Percentiles rank a stretch among this genome's conserved stretches.
Evolutionary conservation across 2,113 vertebrate genomes (phyloP).

Genomic region (Pomatostomus ruficeps): DNA sequence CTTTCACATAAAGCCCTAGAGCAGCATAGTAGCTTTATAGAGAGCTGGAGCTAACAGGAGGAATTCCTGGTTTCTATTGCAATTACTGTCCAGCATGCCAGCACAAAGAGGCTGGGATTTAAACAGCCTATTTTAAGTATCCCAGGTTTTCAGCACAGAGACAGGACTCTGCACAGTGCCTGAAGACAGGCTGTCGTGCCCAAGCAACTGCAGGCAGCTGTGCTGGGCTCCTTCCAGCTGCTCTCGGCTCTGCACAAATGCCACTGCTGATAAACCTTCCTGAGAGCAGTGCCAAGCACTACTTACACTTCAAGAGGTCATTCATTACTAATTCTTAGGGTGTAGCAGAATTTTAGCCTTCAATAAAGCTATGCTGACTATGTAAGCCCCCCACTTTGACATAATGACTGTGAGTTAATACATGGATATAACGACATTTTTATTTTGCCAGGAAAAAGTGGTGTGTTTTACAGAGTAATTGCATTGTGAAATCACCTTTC

Average conservation of each 20-base stretch:
- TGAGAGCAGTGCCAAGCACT: background rate
- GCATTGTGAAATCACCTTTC: background rate
- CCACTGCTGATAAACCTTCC: background rate
- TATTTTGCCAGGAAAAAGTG: background rate
- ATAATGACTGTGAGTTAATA: background rate
- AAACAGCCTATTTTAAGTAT: background rate
- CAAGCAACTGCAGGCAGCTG: background rate
- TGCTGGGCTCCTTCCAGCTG: background rate
- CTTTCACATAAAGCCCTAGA: background rate
- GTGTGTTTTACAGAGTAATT: background rate
- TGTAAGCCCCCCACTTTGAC: background rate
- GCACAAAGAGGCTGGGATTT: background rate
- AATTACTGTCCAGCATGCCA: background rate
- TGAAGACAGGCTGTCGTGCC: background rate
- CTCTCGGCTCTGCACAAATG: background rate
- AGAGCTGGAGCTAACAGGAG: background rate
- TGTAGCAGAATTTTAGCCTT: background rate
- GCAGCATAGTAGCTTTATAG: background rate
- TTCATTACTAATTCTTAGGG: background rate
- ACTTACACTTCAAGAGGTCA: background rate
- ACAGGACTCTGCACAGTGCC: background rate
- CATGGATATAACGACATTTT: background rate
- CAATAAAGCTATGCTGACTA: background rate
- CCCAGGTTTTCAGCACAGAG: background rate
- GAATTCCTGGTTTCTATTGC: background rate